These are phyloP conservation scores for Smutsia gigantea DNA, from an alignment of 2,797 vertebrate genomes.

Conservation along the genomic window DNA sequence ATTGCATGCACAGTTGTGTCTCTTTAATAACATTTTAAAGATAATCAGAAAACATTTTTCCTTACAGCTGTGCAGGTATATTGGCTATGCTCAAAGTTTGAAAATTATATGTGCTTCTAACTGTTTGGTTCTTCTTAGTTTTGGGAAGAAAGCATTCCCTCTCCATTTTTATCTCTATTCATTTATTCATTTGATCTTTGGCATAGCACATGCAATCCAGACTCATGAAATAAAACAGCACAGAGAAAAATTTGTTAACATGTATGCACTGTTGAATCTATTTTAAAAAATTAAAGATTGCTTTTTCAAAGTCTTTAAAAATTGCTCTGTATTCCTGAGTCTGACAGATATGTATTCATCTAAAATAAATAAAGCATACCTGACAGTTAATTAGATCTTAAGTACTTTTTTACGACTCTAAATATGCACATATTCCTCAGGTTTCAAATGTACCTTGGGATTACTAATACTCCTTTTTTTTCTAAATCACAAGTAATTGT, in stretches of 20 bases:
- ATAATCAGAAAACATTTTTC: not conserved
- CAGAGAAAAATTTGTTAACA: conserved; percentile 13
- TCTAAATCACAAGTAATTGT: not conserved
- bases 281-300: not conserved
- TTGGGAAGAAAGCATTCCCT: not conserved
- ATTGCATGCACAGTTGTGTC: not conserved
- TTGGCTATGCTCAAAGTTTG: not conserved
- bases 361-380: not conserved
- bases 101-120: not conserved
- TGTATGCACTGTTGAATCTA: not conserved
- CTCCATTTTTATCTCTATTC: not conserved
- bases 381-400: conserved; percentile 23
- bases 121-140: not conserved
- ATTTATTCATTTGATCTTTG: not conserved
- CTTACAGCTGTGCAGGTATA: not conserved
- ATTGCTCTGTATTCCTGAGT: not conserved
- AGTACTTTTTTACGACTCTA: conserved; percentile 37
- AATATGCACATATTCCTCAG: not conserved
- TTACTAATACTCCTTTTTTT: not conserved
- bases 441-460: not conserved
- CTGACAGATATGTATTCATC: not conserved
- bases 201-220: not conserved
- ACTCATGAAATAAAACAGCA: not conserved
- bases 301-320: not conserved
- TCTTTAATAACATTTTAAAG: not conserved